Conservation (phyloP, 1,140 invertebrate species). For the Drosophila oshimai region DNA sequence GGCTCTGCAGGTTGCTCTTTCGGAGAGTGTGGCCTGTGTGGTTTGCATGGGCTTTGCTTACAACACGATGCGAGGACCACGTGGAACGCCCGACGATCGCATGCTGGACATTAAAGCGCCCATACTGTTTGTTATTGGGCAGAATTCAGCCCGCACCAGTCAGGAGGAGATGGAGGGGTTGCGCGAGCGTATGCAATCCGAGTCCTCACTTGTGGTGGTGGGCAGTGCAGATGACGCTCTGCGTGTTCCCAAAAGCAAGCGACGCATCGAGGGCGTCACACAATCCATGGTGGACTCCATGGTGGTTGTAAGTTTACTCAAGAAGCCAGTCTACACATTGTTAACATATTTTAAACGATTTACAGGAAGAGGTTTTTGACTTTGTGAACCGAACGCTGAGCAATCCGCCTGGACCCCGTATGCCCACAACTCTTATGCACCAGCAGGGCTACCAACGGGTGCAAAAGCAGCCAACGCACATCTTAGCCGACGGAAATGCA, state of each 20-base stretch:
- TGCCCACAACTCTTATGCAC: slow-evolving; percentile 71
- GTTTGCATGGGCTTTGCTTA: slow-evolving; percentile 92
- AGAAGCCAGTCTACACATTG: neutral
- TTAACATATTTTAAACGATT: neutral
- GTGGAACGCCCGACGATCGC: slow-evolving; percentile 91
- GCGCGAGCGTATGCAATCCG: slow-evolving; percentile 88
- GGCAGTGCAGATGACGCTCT: slow-evolving; percentile 91
- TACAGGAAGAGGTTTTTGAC: slow-evolving; percentile 86
- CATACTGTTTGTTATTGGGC: slow-evolving; percentile 91
- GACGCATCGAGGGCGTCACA: slow-evolving; percentile 89
- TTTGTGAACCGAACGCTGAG: slow-evolving; percentile 85
- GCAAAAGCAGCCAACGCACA: slow-evolving; percentile 32
- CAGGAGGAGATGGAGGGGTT: slow-evolving; percentile 91
- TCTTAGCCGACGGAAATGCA: slow-evolving; percentile 41
- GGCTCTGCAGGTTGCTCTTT: slow-evolving; percentile 87
- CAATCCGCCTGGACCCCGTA: slow-evolving; percentile 85
- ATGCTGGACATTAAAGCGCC: slow-evolving; percentile 89
- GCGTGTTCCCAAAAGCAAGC: slow-evolving; percentile 88
- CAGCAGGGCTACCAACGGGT: slow-evolving; percentile 44
- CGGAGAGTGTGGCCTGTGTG: slow-evolving; percentile 88
- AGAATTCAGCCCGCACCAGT: slow-evolving; percentile 86
- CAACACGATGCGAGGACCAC: slow-evolving; percentile 88
- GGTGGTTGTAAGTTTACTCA: slow-evolving; percentile 84
- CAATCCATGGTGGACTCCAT: slow-evolving; percentile 92
- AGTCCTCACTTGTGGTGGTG: slow-evolving; percentile 91